Evolutionary conservation across 2,888 invertebrate genomes (phyloP), one percentile per base, ranked within the genome.

Genomic region (Chelonus formosanus): DNA sequence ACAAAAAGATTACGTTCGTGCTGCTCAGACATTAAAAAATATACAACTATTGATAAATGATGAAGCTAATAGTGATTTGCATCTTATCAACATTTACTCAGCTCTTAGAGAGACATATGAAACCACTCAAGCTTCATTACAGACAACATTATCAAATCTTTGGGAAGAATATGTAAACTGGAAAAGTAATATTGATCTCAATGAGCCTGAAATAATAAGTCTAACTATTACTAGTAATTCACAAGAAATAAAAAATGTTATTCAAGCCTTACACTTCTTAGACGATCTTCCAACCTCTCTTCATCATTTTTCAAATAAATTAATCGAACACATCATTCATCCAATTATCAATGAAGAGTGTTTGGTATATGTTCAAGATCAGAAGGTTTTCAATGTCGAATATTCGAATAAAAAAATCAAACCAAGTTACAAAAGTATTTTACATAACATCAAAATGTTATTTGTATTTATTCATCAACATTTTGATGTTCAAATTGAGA

Each of bases 401-500:
- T 79, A 84, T 66, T 76, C 84, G 65, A 80, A 79, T 45, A 78
- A 67, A 67, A 79, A 75, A 8, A 74, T 76, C 35, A 86, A 82
- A 67, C 86, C 87, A 1, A 71, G 78, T 4, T 90, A 90, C 75
- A 82, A 85, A 68, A 83, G 85, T 58, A 89, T 90, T 0, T 86
- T 91, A 70, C 72, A 85, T 45, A 89, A 90, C 76, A 78, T 91
- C 52, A 86, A 85, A 69, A 69, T 82, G 45, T 77, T 91, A 3
- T 87, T 92, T 58, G 78, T 86, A 62, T 90, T 88, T 75, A 84
- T 93, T 43, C 80, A 86, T 68, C 84, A 85, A 64, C 85, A 88
- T 75, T 85, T 92, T 52, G 86, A 88, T 73, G 75, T 89, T 57
- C 75, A 82, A 40, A 83, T 88, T 68, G 80, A 79, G 5, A 79